A percentile compares a stretch with the other conserved stretches of the same genome.
These are phyloP conservation scores for Megaleporinus macrocephalus DNA, from an alignment of 2,113 vertebrate genomes.

Conservation along the genomic window DNA sequence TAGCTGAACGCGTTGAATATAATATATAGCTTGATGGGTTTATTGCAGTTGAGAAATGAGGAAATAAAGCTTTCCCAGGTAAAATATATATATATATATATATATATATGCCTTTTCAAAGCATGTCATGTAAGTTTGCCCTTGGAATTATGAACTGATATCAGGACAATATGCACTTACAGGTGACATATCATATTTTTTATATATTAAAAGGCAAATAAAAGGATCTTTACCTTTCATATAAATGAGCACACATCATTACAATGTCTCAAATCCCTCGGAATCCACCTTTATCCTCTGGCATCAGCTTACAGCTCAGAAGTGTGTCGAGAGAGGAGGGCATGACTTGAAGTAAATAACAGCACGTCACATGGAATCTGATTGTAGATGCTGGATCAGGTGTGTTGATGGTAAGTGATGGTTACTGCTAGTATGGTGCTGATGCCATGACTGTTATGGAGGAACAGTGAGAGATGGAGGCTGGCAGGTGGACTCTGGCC, in stretches of 20 bases:
- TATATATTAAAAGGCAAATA: not conserved
- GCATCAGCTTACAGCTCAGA: conserved; percentile 22
- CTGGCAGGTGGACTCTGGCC: conserved; percentile 54
- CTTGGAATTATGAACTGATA: not conserved
- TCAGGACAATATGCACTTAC: not conserved
- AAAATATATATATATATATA: too few species aligned
- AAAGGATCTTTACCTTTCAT: not conserved
- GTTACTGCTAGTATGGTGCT: conserved; percentile 11
- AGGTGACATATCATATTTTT: not conserved
- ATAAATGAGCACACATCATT: conserved; percentile 29
- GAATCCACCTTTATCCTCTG: conserved; percentile 34
- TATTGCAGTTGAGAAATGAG: conserved; percentile 9
- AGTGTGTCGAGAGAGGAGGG: conserved; percentile 2
- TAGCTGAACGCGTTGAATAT: conserved; percentile 47
- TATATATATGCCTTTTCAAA: not conserved
- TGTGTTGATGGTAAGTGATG: conserved; percentile 35
- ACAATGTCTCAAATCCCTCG: conserved; percentile 24
- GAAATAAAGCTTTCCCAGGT: not conserved
- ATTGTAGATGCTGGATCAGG: conserved; percentile 40
- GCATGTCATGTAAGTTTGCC: not conserved
- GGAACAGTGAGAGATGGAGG: conserved; percentile 41
- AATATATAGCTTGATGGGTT: conserved; percentile 3
- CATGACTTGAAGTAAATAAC: conserved; percentile 34
- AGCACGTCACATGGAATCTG: conserved; percentile 30
- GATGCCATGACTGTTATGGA: conserved; percentile 23